Percentiles rank a stretch among this genome's conserved stretches.
phyloP scores from a whole-genome alignment of 2,888 invertebrate genomes.

The Camptogramma bilineatum region DNA sequence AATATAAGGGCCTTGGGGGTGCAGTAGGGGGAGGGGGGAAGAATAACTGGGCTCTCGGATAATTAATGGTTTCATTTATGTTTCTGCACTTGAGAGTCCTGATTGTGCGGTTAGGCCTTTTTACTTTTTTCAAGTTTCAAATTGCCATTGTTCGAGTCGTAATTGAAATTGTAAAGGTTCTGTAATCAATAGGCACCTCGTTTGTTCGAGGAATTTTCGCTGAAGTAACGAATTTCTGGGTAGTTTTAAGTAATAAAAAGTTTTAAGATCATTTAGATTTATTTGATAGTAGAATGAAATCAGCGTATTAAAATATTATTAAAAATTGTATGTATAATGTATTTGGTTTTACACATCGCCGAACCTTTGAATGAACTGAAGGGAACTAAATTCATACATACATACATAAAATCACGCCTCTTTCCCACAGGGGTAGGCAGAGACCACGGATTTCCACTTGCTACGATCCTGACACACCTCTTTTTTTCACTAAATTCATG shows the following conservation, averaged over 20 bases:
- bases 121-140: constrained; percentile 71
- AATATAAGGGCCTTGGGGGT: constrained; percentile 64
- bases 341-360: neutral
- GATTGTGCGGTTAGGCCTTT: constrained; percentile 80
- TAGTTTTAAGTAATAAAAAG: constrained; percentile 34
- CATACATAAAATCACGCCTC: too few species aligned
- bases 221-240: constrained; percentile 26
- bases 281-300: too few species aligned
- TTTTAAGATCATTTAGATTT: neutral
- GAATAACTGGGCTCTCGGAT: constrained; percentile 81
- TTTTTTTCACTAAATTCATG: too few species aligned
- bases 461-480: too few species aligned
- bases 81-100: constrained; percentile 82
- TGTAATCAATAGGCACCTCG: constrained; percentile 52
- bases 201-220: constrained; percentile 35
- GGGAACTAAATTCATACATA: neutral
- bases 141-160: constrained; percentile 76
- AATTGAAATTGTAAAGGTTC: constrained; percentile 71
- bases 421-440: too few species aligned
- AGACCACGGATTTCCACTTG: too few species aligned
- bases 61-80: constrained; percentile 85
- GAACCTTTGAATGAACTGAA: neutral
- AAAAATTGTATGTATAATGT: neutral
- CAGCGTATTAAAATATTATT: too few species aligned
- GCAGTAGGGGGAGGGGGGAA: constrained; percentile 52